A percentile compares a stretch with the other conserved stretches of the same genome.
Evolutionary conservation across 37 sponge, comb jelly and placozoan genomes (phyloP).

Genomic region (Mnemiopsis leidyi): DNA sequence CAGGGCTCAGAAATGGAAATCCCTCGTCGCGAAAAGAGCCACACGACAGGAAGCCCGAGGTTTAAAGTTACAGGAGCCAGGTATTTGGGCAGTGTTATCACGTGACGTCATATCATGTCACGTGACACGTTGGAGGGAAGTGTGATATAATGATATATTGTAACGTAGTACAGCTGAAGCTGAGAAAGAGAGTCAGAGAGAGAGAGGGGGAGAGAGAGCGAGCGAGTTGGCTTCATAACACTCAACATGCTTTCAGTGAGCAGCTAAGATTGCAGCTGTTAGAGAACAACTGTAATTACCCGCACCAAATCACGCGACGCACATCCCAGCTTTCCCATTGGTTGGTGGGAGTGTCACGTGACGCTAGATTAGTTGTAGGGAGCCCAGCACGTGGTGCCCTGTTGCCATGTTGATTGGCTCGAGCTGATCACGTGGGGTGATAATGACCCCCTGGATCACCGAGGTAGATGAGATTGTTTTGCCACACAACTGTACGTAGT

Average conservation of each 20-base stretch:
- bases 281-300: neutral
- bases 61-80: neutral
- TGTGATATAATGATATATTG: neutral
- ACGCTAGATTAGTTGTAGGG: neutral
- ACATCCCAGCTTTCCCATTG: neutral
- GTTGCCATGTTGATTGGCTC: neutral
- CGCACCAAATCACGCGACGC: neutral
- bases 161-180: neutral
- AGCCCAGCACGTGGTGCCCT: neutral
- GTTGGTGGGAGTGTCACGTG: neutral
- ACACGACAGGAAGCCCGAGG: neutral
- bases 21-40: neutral
- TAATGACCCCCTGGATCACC: neutral
- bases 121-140: neutral
- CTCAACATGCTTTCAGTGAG: neutral
- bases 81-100: neutral
- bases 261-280: neutral
- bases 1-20: neutral
- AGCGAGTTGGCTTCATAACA: neutral
- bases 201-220: neutral
- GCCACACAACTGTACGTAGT: neutral
- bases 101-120: neutral
- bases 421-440: neutral
- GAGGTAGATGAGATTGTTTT: neutral
- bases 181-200: neutral